Percentiles rank a stretch among this genome's conserved stretches.
phyloP scores from a whole-genome alignment of 1,140 invertebrate species.

The Halotydeus destructor region DNA sequence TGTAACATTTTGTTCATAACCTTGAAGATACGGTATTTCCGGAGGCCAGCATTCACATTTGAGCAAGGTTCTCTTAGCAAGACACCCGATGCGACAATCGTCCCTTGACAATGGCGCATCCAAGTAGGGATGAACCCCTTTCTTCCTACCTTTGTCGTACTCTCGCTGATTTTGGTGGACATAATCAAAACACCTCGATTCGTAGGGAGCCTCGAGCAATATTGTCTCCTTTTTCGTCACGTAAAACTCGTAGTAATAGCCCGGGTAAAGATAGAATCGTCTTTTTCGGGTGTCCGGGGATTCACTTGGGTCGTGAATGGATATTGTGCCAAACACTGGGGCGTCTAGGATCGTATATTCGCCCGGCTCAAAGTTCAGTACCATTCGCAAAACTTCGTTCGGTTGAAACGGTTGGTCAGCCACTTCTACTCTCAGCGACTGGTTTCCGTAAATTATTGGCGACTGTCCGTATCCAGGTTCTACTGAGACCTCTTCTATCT shows the following conservation, averaged over 20 bases:
- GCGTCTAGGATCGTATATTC: conserved; percentile 11
- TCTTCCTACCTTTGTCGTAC: background rate
- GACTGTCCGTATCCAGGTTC: conserved; percentile 2
- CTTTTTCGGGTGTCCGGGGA: conserved; percentile 3
- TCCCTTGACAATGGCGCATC: background rate
- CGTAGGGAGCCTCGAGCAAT: conserved; percentile 4
- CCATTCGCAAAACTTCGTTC: conserved; percentile 7
- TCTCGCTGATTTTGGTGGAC: background rate
- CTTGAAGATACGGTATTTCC: conserved; percentile 7
- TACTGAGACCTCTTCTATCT: conserved; percentile 4
- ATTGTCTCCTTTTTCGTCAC: conserved; percentile 4
- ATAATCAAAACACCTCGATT: conserved; percentile 4
- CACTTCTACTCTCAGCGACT: conserved; percentile 9
- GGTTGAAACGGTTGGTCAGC: conserved; percentile 6
- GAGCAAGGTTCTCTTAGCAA: conserved; percentile 3
- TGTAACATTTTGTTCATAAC: too few relatives aligned
- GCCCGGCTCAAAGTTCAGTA: background rate
- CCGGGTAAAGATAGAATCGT: conserved; percentile 3
- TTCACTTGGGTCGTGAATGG: conserved; percentile 10
- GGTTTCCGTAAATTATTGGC: conserved; percentile 5
- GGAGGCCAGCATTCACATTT: conserved; percentile 11
- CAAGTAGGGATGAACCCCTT: too few relatives aligned
- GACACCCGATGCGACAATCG: conserved; percentile 7
- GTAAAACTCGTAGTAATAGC: conserved; percentile 10
- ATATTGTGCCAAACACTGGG: conserved; percentile 5